A percentile compares a stretch with the other conserved stretches of the same genome.
phyloP scores from a whole-genome alignment of 2,888 invertebrate species.

The Tetragonisca angustula region DNA sequence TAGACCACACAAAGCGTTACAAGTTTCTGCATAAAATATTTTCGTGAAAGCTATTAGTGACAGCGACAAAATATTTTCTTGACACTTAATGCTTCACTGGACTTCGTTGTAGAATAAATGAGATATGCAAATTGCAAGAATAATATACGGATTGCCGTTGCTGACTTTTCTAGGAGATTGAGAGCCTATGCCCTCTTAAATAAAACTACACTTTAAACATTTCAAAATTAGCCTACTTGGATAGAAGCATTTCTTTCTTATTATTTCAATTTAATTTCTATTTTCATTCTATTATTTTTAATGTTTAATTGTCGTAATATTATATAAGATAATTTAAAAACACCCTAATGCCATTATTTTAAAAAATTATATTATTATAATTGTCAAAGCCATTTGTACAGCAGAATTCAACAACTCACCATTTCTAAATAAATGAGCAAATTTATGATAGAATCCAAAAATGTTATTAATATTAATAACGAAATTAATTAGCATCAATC shows the following conservation, averaged over 20 bases:
- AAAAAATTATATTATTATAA: too few species aligned
- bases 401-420: too few species aligned
- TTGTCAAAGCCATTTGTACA: too few species aligned
- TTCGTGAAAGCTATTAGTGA: not conserved
- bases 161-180: not conserved
- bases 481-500: too few species aligned
- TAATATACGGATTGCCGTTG: not conserved
- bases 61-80: not conserved
- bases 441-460: too few species aligned
- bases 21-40: not conserved
- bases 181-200: too few species aligned
- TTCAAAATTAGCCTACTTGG: not conserved
- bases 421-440: too few species aligned
- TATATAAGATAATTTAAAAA: too few species aligned
- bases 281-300: too few species aligned
- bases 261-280: too few species aligned
- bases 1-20: not conserved
- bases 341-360: too few species aligned
- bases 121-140: not conserved
- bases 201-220: not conserved
- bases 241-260: not conserved
- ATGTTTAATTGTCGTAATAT: not conserved
- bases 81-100: not conserved
- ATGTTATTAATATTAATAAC: too few species aligned
- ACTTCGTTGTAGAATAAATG: not conserved